Evolutionary conservation across 2,888 invertebrate species (phyloP), one percentile per base, ranked within the genome.

Genomic region (Eupsilia transversa): DNA sequence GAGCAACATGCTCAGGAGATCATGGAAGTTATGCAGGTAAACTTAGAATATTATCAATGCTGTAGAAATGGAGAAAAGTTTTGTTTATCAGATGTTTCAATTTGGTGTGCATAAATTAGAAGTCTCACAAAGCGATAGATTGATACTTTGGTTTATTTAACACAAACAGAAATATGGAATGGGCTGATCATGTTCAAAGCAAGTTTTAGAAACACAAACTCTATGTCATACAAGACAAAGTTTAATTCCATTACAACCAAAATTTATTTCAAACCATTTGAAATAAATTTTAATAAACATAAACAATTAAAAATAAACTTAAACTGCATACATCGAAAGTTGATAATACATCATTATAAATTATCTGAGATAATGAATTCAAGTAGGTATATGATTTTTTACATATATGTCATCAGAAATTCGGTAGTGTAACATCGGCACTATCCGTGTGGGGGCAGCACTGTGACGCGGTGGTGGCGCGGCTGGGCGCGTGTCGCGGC

Each of bases 1-100:
- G 98, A 98, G 12, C 97, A 97, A 67, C 98, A 99, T 95, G 98
- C 99, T 90, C 97, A 98, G 84, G 98, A 99, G 92, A 97, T 99
- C 52, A 98, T 98, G 71, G 97, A 98, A 91, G 98, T 98, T 89
- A 97, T 98, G 97, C 97, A 97, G 93, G 97, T 97, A 87, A 84
- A 89, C 77, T 68, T 38, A 64, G 23, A 30, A 20, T 0, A 23
- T 27, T 27, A 60, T 17, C 27, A 30, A 14, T 33, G 7, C 20
- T 38, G 17, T 56, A 17, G 23, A 27, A 41, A 56, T 12, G 0
- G 10, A 30, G 2, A 38, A n/a, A 5, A n/a, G 20, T 67, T 30
- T 69, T 30, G 77, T 56, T 56, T 17, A 30, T 56, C 9, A 30
- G 27, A 30, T 20, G 9, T 56, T 30, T 9, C 9, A 56, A 56